These are phyloP conservation scores for Heliconius cydno DNA, from an alignment of 2,888 invertebrate genomes.

Conservation along the genomic window DNA sequence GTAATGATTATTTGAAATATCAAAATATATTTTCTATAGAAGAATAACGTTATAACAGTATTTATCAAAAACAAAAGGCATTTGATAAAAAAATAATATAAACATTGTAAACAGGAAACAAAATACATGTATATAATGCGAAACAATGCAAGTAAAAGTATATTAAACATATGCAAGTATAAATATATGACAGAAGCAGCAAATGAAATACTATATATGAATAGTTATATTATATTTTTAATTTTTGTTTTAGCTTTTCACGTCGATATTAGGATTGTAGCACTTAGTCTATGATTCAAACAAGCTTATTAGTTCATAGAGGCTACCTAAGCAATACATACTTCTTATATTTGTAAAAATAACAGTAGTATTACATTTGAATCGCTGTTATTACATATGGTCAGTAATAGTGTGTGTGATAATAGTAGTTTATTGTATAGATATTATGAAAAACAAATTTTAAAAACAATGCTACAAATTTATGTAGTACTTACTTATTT, in stretches of 20 bases:
- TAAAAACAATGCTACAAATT: not conserved
- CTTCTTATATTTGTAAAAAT: no score
- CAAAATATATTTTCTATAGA: not conserved
- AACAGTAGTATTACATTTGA: no score
- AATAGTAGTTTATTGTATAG: no score
- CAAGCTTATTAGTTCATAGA: no score
- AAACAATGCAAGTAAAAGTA: not conserved
- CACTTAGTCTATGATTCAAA: no score
- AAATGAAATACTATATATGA: not conserved
- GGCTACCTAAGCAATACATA: no score
- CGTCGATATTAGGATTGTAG: no score
- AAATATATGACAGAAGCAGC: not conserved
- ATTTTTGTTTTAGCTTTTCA: no score
- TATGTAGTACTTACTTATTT: not conserved
- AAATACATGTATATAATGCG: not conserved
- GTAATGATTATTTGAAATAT: not conserved
- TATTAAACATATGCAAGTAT: not conserved
- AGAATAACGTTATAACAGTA: not conserved
- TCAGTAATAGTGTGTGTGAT: no score
- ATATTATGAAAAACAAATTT: not conserved
- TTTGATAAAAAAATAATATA: not conserved
- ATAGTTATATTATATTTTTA: no score
- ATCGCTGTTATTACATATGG: no score
- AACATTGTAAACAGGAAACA: not conserved
- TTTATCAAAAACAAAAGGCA: not conserved